phyloP scores from a whole-genome alignment of 92 coral and sea anemone species.

The Pocillopora grandis region DNA sequence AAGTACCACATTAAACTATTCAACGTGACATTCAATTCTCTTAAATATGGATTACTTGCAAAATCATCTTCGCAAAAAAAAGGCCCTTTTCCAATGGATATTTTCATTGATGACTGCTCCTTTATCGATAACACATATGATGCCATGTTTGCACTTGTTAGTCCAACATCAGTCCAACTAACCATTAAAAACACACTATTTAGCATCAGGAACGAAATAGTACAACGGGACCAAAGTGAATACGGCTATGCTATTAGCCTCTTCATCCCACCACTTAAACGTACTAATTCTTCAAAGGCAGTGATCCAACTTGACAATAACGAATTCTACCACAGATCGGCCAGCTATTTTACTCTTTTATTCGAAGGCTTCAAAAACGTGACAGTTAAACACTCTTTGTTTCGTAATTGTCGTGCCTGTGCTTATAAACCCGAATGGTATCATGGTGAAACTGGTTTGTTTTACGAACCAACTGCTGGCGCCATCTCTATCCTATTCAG shows the following conservation, averaged over 20 bases:
- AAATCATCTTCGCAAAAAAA: neutral
- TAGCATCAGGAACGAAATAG: neutral
- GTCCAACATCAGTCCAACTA: slow-evolving; percentile 10
- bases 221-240: neutral
- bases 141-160: neutral
- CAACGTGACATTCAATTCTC: slow-evolving; percentile 10
- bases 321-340: slow-evolving; percentile 11
- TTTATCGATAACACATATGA: slow-evolving; percentile 18
- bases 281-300: neutral
- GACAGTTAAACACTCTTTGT: neutral
- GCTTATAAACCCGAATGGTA: neutral
- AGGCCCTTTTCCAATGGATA: neutral
- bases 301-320: slow-evolving; percentile 22
- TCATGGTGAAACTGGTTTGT: no score
- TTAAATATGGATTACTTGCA: neutral
- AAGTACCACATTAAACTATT: slow-evolving; percentile 13
- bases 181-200: slow-evolving; percentile 12
- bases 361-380: slow-evolving; percentile 9
- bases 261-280: neutral
- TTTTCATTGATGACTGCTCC: slow-evolving; percentile 15
- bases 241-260: slow-evolving; percentile 14
- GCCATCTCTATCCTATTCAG: slow-evolving; percentile 7
- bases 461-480: neutral
- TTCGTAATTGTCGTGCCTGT: slow-evolving; percentile 3
- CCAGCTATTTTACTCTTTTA: slow-evolving; percentile 4